A percentile compares a stretch with the other conserved stretches of the same genome.
These are phyloP conservation scores for Solea senegalensis DNA, from an alignment of 2,113 vertebrate species.

Conservation along the genomic window DNA sequence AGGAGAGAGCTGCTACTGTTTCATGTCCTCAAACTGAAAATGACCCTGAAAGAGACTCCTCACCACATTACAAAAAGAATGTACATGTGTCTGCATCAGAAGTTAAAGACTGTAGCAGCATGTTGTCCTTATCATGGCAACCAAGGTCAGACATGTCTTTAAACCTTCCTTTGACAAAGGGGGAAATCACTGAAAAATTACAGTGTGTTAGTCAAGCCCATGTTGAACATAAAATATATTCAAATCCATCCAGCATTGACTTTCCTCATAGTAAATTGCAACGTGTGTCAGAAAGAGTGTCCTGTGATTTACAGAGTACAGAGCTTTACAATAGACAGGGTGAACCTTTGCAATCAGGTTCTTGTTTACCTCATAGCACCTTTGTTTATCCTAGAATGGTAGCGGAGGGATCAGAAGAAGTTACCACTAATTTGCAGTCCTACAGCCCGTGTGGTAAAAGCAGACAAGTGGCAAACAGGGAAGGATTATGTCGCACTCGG, in stretches of 20 bases:
- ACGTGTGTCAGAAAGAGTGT: constrained; percentile 34
- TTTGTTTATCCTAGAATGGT: constrained; percentile 57
- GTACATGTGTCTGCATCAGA: constrained; percentile 57
- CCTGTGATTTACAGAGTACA: constrained; percentile 51
- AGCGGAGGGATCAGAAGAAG: constrained; percentile 63
- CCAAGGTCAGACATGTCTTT: constrained; percentile 65
- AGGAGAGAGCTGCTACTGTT: constrained; percentile 49
- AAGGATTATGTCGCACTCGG: constrained; percentile 73
- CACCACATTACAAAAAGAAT: constrained; percentile 70
- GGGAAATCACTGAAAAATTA: constrained; percentile 32
- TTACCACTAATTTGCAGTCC: constrained; percentile 53
- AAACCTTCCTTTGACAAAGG: constrained; percentile 56
- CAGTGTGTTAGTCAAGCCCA: constrained; percentile 51
- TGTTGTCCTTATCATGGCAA: constrained; percentile 68
- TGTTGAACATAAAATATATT: constrained; percentile 44
- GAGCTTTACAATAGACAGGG: constrained; percentile 75
- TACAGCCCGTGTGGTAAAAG: constrained; percentile 65
- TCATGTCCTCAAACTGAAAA: constrained; percentile 59
- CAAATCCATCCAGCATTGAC: constrained; percentile 32
- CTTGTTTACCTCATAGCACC: constrained; percentile 66
- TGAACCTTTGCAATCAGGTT: constrained; percentile 73
- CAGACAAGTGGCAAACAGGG: constrained; percentile 76
- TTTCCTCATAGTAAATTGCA: constrained; percentile 38
- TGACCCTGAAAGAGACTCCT: constrained; percentile 58
- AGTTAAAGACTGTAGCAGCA: constrained; percentile 40